phyloP scores from a whole-genome alignment of 2,113 vertebrate species.

The Parotia lawesii region DNA sequence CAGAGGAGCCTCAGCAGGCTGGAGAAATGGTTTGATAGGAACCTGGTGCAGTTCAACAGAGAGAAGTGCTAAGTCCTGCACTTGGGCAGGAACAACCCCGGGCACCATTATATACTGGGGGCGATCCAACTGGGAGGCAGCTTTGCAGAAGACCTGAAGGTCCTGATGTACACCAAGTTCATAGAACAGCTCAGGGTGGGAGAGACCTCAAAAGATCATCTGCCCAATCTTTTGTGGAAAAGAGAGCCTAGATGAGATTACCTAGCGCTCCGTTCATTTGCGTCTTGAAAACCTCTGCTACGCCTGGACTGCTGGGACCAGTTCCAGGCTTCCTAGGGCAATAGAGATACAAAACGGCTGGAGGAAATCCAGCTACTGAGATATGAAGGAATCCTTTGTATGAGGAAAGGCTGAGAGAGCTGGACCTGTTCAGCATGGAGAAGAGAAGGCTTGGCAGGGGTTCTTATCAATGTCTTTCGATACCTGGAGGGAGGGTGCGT shows the following conservation, averaged over 20 bases:
- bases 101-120: neutral
- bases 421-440: neutral
- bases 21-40: neutral
- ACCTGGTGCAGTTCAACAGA: neutral
- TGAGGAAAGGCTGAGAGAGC: neutral
- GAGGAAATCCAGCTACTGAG: neutral
- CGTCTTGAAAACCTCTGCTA: neutral
- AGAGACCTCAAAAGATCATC: neutral
- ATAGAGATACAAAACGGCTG: neutral
- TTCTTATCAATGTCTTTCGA: neutral
- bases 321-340: neutral
- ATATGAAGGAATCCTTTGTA: neutral
- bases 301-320: neutral
- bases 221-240: neutral
- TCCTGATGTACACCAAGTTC: neutral
- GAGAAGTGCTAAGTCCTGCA: neutral
- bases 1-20: neutral
- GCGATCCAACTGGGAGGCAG: neutral
- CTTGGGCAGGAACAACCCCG: neutral
- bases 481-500: neutral
- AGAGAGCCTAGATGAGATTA: neutral
- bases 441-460: neutral
- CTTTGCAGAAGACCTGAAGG: neutral
- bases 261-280: neutral
- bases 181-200: neutral